Evolutionary conservation across 2,888 invertebrate genomes (phyloP), one percentile per base, ranked within the genome.

Genomic region (Seira ritae): DNA sequence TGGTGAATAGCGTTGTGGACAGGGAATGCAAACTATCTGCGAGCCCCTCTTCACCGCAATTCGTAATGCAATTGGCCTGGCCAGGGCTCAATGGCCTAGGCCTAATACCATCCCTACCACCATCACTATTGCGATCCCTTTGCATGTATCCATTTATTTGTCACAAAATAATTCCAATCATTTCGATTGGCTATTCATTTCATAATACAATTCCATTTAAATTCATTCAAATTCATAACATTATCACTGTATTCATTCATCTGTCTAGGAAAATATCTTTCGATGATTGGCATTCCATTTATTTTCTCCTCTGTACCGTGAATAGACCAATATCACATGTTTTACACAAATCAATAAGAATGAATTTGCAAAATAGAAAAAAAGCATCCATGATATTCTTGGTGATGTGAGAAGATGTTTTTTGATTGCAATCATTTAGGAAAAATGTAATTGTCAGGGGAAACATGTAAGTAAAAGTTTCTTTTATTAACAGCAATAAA

Each of bases 201-300:
- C 62, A 20, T 20, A 62, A 62, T 3, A 20, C 20, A 55, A 8
- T 55, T 15, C 15, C 55, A n/a, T 55, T 55, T 55, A 8, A 55
- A 55, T 31, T 55, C 55, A 55, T 55, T 55, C 55, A 55, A 55
- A 55, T 55, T 55, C 55, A 55, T 55, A 55, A 55, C 55, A 12
- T 12, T 55, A 55, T 8, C 17, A 17, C 55, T n/a, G 55, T 55
- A 8, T 55, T 55, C 55, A 17, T 55, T 55, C 17, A 17, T 3
- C 55, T n/a, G n/a, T 55, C 55, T 8, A 62, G 62, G 19, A 62
- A 62, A 62, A 22, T 20, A 12, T 2, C 42, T 2, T 62, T 62
- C 3, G 62, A 62, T 20, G 62, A 62, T 22, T 62, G 62, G 20
- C 62, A 62, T 1, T 62, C 22, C 62, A 62, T 62, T 62, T 19